A percentile compares a stretch with the other conserved stretches of the same genome.
Conservation (phyloP, 2,888 invertebrate species). For the Atethmia centrago region DNA sequence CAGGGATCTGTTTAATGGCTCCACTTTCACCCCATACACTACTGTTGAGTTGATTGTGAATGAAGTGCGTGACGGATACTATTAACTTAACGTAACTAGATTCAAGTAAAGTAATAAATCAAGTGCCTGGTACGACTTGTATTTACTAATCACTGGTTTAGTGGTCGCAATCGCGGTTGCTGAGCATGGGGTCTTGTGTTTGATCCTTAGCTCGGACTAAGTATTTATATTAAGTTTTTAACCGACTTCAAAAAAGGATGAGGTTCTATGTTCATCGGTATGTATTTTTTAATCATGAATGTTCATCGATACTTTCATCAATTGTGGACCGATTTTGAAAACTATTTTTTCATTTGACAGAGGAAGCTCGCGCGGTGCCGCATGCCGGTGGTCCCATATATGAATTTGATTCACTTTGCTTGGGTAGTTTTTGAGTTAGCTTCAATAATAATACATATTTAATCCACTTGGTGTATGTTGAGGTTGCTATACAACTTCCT, state of each 20-base stretch:
- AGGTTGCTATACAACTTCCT: too few species aligned
- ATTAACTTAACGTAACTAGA: conserved; percentile 30
- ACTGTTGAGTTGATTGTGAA: conserved; percentile 18
- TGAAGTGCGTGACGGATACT: conserved; percentile 19
- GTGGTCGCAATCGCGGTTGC: not conserved
- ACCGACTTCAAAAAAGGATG: not conserved
- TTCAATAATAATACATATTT: not conserved
- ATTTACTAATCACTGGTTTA: conserved; percentile 1
- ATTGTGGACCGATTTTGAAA: too few species aligned
- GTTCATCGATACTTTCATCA: too few species aligned
- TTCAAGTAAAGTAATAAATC: conserved; percentile 22
- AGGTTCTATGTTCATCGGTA: too few species aligned
- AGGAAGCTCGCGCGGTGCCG: too few species aligned
- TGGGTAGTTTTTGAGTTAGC: too few species aligned
- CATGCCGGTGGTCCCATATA: too few species aligned
- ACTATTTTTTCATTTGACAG: too few species aligned
- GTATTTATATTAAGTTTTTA: not conserved
- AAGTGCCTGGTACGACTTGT: not conserved
- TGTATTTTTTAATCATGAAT: too few species aligned
- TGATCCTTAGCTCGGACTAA: not conserved
- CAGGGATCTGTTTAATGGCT: not conserved
- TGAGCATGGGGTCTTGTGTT: not conserved
- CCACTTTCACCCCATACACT: conserved; percentile 23
- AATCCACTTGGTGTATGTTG: not conserved
- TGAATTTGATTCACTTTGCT: too few species aligned